phyloP scores from a whole-genome alignment of 2,113 vertebrate genomes.

The Lamprotornis superbus region DNA sequence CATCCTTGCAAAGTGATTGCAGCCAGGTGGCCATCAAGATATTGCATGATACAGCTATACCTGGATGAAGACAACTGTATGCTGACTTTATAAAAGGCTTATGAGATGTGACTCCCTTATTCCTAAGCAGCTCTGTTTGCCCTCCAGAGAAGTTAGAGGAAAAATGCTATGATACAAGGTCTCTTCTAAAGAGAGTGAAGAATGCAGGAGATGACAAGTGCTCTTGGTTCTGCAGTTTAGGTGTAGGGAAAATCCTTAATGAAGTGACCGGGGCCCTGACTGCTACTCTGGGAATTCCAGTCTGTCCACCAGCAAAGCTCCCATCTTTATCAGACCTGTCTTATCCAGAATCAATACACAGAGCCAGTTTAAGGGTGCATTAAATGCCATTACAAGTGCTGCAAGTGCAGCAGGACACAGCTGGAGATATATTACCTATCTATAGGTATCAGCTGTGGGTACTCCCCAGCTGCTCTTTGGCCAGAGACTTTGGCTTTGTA shows the following conservation, averaged over 20 bases:
- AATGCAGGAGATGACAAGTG: background rate
- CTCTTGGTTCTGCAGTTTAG: background rate
- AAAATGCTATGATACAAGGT: background rate
- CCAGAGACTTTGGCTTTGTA: background rate
- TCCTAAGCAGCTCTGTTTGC: background rate
- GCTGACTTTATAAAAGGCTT: background rate
- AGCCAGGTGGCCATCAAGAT: constrained; percentile 38
- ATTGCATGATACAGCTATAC: background rate
- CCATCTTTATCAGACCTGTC: background rate
- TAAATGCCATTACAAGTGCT: background rate
- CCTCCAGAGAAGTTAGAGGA: background rate
- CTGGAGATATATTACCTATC: background rate
- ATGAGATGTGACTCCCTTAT: background rate
- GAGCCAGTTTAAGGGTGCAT: background rate
- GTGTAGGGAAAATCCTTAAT: background rate
- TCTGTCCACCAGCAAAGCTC: background rate
- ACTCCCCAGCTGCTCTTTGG: background rate
- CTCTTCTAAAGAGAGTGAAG: background rate
- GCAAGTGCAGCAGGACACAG: background rate
- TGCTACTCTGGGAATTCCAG: background rate
- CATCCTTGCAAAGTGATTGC: background rate
- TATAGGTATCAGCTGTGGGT: background rate
- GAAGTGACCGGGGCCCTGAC: background rate
- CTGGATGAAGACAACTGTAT: background rate
- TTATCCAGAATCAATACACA: background rate